Conservation (phyloP, 2,888 invertebrate genomes). For the Lasioglossum villosulum region DNA sequence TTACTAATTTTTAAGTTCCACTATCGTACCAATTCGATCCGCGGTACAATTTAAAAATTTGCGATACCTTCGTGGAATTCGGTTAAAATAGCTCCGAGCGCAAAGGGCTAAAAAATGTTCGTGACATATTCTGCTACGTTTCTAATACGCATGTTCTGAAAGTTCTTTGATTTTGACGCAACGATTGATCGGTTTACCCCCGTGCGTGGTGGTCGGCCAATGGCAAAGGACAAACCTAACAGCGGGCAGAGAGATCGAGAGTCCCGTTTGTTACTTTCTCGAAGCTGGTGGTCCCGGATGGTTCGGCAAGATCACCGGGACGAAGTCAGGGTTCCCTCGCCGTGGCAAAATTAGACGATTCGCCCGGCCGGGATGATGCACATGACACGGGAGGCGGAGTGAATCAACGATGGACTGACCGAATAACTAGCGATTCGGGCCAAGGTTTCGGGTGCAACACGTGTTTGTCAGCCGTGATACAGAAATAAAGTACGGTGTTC, state of each 20-base stretch:
- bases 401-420: slow-evolving; percentile 52
- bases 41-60: too few relatives aligned
- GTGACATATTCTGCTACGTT: too few relatives aligned
- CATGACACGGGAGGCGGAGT: slow-evolving; percentile 17
- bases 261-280: neutral
- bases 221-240: neutral
- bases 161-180: too few relatives aligned
- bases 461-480: slow-evolving; percentile 71
- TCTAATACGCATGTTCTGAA: too few relatives aligned
- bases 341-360: slow-evolving; percentile 55
- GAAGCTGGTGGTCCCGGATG: neutral
- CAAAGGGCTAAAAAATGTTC: too few relatives aligned
- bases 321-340: slow-evolving; percentile 6
- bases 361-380: slow-evolving; percentile 29
- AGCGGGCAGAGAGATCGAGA: slow-evolving; percentile 2
- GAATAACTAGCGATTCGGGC: slow-evolving; percentile 75
- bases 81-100: too few relatives aligned
- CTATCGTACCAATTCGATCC: too few relatives aligned
- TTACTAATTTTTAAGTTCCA: neutral
- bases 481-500: slow-evolving; percentile 69
- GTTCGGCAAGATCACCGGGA: slow-evolving; percentile 27
- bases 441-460: slow-evolving; percentile 76
- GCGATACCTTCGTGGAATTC: too few relatives aligned
- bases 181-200: too few relatives aligned
- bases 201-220: neutral